A percentile compares a stretch with the other conserved stretches of the same genome.
Conservation (phyloP, 1,140 invertebrate genomes). For the Drosophila subobscura region DNA sequence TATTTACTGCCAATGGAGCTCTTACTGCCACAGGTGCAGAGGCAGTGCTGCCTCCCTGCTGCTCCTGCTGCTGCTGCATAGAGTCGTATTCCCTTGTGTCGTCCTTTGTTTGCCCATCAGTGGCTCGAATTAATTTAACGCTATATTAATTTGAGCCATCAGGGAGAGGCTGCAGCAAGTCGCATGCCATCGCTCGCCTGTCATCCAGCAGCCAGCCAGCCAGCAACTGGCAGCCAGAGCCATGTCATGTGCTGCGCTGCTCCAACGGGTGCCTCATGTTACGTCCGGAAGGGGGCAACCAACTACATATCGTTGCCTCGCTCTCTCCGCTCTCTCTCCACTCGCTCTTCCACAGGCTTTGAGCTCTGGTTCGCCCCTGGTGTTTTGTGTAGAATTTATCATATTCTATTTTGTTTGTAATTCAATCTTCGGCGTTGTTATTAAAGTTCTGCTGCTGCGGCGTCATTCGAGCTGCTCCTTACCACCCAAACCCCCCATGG, state of each 20-base stretch:
- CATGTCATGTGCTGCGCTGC: slow-evolving; percentile 5
- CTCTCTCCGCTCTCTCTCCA: not conserved
- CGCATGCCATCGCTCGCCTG: no score
- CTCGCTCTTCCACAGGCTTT: slow-evolving; percentile 13
- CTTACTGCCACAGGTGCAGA: no score
- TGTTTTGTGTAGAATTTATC: slow-evolving; percentile 79
- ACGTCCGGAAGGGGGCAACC: slow-evolving; percentile 16
- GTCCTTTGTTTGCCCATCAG: slow-evolving; percentile 56
- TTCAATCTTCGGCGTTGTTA: slow-evolving; percentile 71
- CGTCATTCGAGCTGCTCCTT: slow-evolving; percentile 65
- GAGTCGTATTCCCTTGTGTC: slow-evolving; percentile 37
- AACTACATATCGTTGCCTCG: slow-evolving; percentile 6
- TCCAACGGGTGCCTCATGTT: slow-evolving; percentile 68
- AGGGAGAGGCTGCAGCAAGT: not conserved
- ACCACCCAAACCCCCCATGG: slow-evolving; percentile 16
- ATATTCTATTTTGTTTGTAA: slow-evolving; percentile 82
- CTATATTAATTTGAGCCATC: slow-evolving; percentile 75
- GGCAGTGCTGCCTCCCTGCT: no score
- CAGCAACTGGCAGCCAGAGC: no score
- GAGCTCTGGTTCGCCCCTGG: slow-evolving; percentile 45
- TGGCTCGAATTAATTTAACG: slow-evolving; percentile 79
- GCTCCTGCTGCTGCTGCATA: not conserved
- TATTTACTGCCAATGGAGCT: no score
- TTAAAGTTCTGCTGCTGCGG: slow-evolving; percentile 78
- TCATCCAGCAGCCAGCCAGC: no score